These are phyloP conservation scores for Phrynocephalus forsythii DNA, from an alignment of 2,797 vertebrate genomes.

Conservation along the genomic window DNA sequence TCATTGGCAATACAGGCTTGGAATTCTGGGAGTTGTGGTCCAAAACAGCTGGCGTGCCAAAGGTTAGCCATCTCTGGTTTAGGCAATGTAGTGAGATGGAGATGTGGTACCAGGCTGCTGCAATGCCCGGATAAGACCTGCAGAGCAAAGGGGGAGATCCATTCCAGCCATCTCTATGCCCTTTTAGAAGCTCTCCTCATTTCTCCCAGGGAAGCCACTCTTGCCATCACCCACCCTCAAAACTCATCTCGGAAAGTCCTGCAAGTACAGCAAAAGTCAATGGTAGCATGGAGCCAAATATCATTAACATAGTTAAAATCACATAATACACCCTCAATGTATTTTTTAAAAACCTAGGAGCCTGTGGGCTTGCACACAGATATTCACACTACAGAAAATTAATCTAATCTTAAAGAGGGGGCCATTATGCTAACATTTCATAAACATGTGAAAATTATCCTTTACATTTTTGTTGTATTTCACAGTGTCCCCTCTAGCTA, in stretches of 20 bases:
- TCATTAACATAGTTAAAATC: fast-evolving
- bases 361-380: background rate
- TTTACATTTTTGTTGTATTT: no score
- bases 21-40: no score
- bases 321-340: background rate
- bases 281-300: fast-evolving
- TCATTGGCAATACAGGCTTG: no score
- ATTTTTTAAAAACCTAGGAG: background rate
- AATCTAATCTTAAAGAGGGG: no score
- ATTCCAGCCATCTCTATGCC: background rate
- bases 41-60: no score
- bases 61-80: no score
- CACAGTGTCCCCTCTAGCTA: no score
- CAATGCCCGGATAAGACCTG: background rate
- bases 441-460: no score
- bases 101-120: background rate
- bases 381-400: no score
- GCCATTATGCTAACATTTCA: background rate
- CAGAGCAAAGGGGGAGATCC: background rate
- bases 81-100: background rate
- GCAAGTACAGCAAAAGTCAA: fast-evolving
- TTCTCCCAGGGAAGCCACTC: background rate
- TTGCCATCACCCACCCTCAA: fast-evolving
- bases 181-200: conserved; percentile 37
- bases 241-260: fast-evolving